Evolutionary conservation across 2,888 invertebrate genomes (phyloP), one percentile per base, ranked within the genome.

Genomic region (Lasioglossum vierecki): DNA sequence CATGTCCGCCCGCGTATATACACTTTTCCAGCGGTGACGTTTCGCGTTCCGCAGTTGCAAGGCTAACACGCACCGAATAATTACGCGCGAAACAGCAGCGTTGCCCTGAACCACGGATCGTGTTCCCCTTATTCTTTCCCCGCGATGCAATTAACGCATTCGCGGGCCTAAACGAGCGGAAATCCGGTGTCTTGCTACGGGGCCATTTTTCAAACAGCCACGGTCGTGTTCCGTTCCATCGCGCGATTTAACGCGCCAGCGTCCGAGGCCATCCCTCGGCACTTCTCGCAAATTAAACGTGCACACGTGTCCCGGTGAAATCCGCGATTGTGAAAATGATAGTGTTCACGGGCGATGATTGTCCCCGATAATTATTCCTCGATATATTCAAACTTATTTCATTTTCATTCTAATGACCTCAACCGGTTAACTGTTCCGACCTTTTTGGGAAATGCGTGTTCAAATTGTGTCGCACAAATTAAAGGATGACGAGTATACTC

Each of bases 81-180:
- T 76, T 73, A 44, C 11, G n/a, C 63, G 63, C 46, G 79, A 78
- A 73, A 79, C 77, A 26, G 60, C 53, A 35, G n/a, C 70, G 30
- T 22, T 49, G 26, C 68, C 70, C 41, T 77, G 74, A 41, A 30
- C 70, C 72, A 71, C 41, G 82, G 46, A 80, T 85, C 73, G 41
- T n/a, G 60, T 77, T 71, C 68, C 74, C 76, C 49, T 53, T 44
- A 11, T 74, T 74, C 44, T 4, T 53, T 60, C 46, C 22, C 44
- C 18, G 63, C 41, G 60, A 9, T 30, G 80, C 66, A 85, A 85
- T 84, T 77, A 85, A 70, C 85, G 41, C 85, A n/a, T 76, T 85
- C 85, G 80, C 70, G 80, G 72, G 80, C 57, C 76, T 84, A 84
- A 85, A 85, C 76, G 84, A 80, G 66, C 84, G 85, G 84, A 85